These are phyloP conservation scores for Ophonus ardosiacus DNA, from an alignment of 2,888 invertebrate genomes.

Conservation along the genomic window DNA sequence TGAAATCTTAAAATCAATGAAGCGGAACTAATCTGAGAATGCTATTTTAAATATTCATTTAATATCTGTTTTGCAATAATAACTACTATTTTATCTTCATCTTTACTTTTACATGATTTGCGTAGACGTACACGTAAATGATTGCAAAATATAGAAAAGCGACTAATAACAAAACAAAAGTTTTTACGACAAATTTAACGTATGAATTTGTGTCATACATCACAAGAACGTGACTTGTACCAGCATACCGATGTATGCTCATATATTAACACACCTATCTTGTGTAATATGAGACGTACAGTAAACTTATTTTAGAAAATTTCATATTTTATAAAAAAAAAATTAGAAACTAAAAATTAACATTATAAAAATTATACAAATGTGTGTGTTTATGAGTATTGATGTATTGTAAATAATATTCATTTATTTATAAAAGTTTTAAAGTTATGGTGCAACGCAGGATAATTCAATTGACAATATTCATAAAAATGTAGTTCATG, in stretches of 20 bases:
- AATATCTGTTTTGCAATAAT: slow-evolving; percentile 9
- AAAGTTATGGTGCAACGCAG: background rate
- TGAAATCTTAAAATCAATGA: slow-evolving; percentile 28
- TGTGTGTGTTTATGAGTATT: background rate
- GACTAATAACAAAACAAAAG: slow-evolving; percentile 34
- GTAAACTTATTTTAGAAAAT: background rate
- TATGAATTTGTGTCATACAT: slow-evolving; percentile 24
- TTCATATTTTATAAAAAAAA: background rate
- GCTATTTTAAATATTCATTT: background rate
- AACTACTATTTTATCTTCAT: background rate
- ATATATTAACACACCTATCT: slow-evolving; percentile 15
- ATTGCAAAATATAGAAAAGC: slow-evolving; percentile 31
- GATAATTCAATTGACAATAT: slow-evolving; percentile 18
- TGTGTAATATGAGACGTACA: background rate
- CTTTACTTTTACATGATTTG: background rate
- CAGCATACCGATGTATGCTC: background rate
- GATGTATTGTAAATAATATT: background rate
- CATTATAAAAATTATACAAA: too few species aligned
- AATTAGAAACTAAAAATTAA: background rate
- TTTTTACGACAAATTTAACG: slow-evolving; percentile 22
- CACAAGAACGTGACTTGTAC: slow-evolving; percentile 25
- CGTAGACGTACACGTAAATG: background rate
- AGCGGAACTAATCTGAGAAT: slow-evolving; percentile 1
- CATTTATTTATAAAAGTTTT: background rate
- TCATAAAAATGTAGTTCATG: slow-evolving; percentile 31